Evolutionary conservation across 2,113 vertebrate genomes (phyloP), one percentile per base, ranked within the genome.

Genomic region (Halichoerus grypus): DNA sequence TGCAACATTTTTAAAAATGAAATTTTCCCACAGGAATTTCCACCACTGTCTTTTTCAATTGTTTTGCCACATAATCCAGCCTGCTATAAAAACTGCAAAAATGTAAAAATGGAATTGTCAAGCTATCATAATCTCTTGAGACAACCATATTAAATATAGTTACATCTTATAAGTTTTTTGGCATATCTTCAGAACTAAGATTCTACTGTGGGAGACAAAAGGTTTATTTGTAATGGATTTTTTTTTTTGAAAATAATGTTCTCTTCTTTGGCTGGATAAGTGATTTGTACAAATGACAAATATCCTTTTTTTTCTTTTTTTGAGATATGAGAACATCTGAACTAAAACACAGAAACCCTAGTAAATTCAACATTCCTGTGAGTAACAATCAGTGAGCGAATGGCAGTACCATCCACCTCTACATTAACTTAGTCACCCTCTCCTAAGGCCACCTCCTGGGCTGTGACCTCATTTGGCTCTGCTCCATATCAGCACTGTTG

Each of bases 11-110:
- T 94, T 84, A 53, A 59, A 92, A 93, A 83, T 87, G 36, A 88
- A 88, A 69, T 87, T 89, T 96, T 72, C 49, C 77, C 86, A 61
- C 16, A 72, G 26, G 55, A 85, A 11, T 80, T 76, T 55, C 77
- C 72, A 76, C n/a, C 33, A 51, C 9, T 65, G 22, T 59, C 15
- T 84, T 92, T 97, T 88, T 65, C 65, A 36, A 36, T 79, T 91
- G 46, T 96, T 96, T 96, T 67, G 51, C 55, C 63, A 82, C 53
- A 90, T 42, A 74, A 77, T 63, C 26, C 33, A 95, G 28, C 33
- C 31, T 95, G 49, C 49, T 88, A 57, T 63, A 86, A 36, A 97
- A 92, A 90, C 46, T 82, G 46, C 13, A 89, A 86, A 96, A 95
- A 61, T 19, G 8, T 85, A 82, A 93, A 92, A 86, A 57, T 92